phyloP scores from a whole-genome alignment of 2,888 invertebrate species.

The Gasteruption jaculator region DNA sequence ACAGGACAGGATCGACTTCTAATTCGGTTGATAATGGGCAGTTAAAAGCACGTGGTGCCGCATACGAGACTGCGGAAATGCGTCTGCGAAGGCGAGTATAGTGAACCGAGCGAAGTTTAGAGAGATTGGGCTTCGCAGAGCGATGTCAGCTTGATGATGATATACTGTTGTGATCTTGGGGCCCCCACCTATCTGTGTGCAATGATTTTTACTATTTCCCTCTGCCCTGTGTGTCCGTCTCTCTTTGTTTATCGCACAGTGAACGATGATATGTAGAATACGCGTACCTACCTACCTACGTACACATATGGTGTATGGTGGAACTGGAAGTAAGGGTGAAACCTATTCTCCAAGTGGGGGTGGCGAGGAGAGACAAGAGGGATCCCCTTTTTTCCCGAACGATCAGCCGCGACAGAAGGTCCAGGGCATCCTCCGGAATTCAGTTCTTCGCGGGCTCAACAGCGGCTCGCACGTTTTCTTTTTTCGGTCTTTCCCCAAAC shows the following conservation, averaged over 20 bases:
- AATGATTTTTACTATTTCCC: constrained; percentile 5
- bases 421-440: too few relatives aligned
- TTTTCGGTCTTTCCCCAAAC: constrained; percentile 2
- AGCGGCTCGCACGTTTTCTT: constrained; percentile 32
- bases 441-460: constrained; percentile 41
- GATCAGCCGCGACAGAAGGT: constrained; percentile 14
- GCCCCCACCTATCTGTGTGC: constrained; percentile 26
- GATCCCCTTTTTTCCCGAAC: constrained; percentile 30
- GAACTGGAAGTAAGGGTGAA: constrained; percentile 9
- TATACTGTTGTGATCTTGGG: constrained; percentile 46
- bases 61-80: constrained; percentile 14
- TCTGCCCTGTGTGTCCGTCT: constrained; percentile 11
- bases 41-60: too few relatives aligned
- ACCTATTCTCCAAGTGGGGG: background rate
- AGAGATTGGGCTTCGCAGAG: constrained; percentile 25
- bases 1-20: too few relatives aligned
- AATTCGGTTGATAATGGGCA: too few relatives aligned
- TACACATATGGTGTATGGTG: too few relatives aligned
- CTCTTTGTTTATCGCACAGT: constrained; percentile 7
- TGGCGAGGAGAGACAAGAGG: constrained; percentile 18
- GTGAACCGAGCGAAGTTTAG: too few relatives aligned
- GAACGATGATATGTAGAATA: too few relatives aligned
- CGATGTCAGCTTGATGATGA: constrained; percentile 49
- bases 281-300: too few relatives aligned
- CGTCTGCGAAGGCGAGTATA: too few relatives aligned